Percentiles rank a stretch among this genome's conserved stretches.
Evolutionary conservation across 2,797 vertebrate species (phyloP).

Genomic region (Huso huso): DNA sequence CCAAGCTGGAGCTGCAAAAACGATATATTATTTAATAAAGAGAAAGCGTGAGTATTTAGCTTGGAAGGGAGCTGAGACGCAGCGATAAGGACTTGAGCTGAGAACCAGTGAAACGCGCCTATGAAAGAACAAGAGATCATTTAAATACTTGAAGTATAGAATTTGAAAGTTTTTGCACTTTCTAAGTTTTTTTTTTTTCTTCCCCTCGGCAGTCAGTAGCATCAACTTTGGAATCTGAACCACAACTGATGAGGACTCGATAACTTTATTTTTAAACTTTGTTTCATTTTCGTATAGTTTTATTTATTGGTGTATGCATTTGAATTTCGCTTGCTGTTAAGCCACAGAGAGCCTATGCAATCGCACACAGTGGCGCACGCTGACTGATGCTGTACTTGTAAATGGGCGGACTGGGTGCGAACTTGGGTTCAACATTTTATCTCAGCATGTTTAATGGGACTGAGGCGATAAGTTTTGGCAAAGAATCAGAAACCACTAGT

Average conservation of each 20-base stretch:
- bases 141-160: no score
- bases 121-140: no score
- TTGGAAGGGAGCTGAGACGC: slow-evolving; percentile 20
- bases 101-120: no score
- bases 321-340: slow-evolving; percentile 26
- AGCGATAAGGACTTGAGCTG: no score
- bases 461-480: slow-evolving; percentile 67
- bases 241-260: no score
- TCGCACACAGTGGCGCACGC: slow-evolving; percentile 30
- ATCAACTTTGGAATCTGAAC: no score
- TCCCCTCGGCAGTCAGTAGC: no score
- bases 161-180: no score
- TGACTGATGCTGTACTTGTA: slow-evolving; percentile 48
- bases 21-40: slow-evolving; percentile 53
- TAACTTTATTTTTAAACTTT: no score
- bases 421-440: slow-evolving; percentile 40
- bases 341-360: slow-evolving; percentile 46
- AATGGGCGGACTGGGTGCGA: slow-evolving; percentile 78
- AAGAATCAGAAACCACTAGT: slow-evolving; percentile 47
- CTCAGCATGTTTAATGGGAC: slow-evolving; percentile 79
- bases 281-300: no score
- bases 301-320: slow-evolving; percentile 4
- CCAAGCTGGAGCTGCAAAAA: slow-evolving; percentile 47
- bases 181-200: no score
- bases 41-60: slow-evolving; percentile 41